Percentiles rank a stretch among this genome's conserved stretches.
Evolutionary conservation across 2,888 invertebrate genomes (phyloP).

Genomic region (Pseudococcus longispinus): DNA sequence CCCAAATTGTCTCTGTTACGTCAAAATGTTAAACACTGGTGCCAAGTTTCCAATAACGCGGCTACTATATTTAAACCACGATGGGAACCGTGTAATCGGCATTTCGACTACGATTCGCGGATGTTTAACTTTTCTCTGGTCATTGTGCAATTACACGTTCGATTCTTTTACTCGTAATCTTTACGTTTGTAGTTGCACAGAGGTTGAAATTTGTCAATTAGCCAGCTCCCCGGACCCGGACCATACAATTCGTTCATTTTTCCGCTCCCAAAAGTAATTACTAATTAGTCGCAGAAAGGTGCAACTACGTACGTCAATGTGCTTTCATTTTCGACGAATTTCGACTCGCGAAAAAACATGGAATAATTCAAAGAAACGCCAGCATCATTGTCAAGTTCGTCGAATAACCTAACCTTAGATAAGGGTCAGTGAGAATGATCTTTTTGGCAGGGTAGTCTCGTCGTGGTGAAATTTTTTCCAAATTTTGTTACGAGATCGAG

Average conservation of each 20-base stretch:
- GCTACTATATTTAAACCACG: slow-evolving; percentile 45
- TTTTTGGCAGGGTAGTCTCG: neutral
- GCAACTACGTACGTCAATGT: neutral
- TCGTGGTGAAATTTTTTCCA: neutral
- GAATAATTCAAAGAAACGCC: neutral
- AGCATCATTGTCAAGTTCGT: slow-evolving; percentile 1
- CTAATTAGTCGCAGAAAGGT: neutral
- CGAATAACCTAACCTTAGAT: neutral
- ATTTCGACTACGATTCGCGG: slow-evolving; percentile 17
- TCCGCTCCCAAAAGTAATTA: neutral
- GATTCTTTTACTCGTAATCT: slow-evolving; percentile 33
- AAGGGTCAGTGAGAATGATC: neutral
- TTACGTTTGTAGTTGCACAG: neutral
- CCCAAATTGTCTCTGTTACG: slow-evolving; percentile 46
- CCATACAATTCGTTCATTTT: neutral
- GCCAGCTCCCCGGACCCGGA: slow-evolving; percentile 10
- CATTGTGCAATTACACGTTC: slow-evolving; percentile 44
- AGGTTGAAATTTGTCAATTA: slow-evolving; percentile 26
- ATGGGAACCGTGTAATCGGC: slow-evolving; percentile 25
- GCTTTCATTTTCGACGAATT: neutral
- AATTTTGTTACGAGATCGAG: neutral
- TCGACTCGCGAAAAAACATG: neutral
- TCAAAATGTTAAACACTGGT: slow-evolving; percentile 12
- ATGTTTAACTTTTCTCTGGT: slow-evolving; percentile 40
- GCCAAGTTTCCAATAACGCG: slow-evolving; percentile 52